These are phyloP conservation scores for Ditula angustiorana DNA, from an alignment of 2,888 invertebrate genomes.

Conservation along the genomic window DNA sequence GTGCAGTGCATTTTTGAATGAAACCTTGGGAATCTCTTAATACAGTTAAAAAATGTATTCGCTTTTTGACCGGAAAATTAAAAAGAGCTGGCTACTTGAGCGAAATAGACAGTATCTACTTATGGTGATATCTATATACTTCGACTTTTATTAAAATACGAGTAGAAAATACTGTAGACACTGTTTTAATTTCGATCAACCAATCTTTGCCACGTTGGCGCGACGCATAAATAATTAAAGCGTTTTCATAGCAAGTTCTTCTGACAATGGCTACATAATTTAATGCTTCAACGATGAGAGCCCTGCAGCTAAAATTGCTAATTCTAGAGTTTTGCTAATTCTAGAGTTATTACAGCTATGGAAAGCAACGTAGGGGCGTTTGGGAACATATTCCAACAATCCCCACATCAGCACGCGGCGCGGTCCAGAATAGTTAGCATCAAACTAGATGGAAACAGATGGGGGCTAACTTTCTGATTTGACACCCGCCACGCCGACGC, in stretches of 20 bases:
- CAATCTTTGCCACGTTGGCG: background rate
- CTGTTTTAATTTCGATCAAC: background rate
- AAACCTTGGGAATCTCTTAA: slow-evolving; percentile 32
- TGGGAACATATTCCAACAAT: slow-evolving; percentile 48
- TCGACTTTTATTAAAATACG: background rate
- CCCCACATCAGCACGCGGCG: slow-evolving; percentile 37
- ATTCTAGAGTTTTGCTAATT: slow-evolving; percentile 37
- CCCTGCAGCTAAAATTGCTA: slow-evolving; percentile 18
- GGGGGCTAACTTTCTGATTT: slow-evolving; percentile 56
- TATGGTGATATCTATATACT: slow-evolving; percentile 3
- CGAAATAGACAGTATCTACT: background rate
- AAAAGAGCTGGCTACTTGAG: slow-evolving; percentile 41
- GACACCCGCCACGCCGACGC: slow-evolving; percentile 50
- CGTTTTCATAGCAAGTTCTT: background rate
- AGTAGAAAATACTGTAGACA: background rate
- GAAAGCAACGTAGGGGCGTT: slow-evolving; percentile 12
- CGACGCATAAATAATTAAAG: slow-evolving; percentile 17
- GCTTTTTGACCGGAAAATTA: slow-evolving; percentile 51
- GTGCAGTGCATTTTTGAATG: slow-evolving; percentile 46
- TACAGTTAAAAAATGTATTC: slow-evolving; percentile 48
- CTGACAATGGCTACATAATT: slow-evolving; percentile 15
- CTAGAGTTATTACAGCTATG: slow-evolving; percentile 33
- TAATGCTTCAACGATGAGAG: background rate
- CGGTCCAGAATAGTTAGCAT: slow-evolving; percentile 56
- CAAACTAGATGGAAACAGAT: slow-evolving; percentile 54